These are phyloP conservation scores for Toxotes chatareus DNA, from an alignment of 2,113 vertebrate genomes.

Conservation along the genomic window DNA sequence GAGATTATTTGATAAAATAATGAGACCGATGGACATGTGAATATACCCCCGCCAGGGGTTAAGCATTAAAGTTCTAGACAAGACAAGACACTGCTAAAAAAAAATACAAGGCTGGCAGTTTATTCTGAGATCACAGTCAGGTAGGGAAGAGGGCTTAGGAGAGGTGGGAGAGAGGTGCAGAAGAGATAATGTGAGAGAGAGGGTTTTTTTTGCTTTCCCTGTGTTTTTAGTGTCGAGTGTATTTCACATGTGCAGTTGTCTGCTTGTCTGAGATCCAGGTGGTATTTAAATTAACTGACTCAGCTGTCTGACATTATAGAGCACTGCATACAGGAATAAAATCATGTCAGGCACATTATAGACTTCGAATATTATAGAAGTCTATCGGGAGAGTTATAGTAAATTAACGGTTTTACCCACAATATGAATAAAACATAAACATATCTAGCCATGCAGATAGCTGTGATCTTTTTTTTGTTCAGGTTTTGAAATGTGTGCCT, in stretches of 20 bases:
- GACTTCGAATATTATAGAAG: neutral
- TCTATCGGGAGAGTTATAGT: neutral
- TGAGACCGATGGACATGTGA: neutral
- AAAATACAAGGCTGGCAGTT: neutral
- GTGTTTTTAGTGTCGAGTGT: neutral
- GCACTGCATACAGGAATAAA: neutral
- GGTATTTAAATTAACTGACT: neutral
- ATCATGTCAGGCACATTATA: too few species aligned
- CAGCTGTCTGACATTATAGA: neutral
- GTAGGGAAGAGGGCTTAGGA: neutral
- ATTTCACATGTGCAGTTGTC: neutral
- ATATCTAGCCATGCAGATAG: too few species aligned
- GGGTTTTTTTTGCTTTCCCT: neutral
- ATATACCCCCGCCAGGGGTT: neutral
- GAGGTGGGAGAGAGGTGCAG: conserved; percentile 6
- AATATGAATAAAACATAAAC: neutral
- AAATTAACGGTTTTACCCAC: neutral
- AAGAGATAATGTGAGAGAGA: conserved; percentile 54
- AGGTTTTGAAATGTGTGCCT: too few species aligned
- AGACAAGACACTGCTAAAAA: neutral
- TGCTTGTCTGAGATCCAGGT: conserved; percentile 7
- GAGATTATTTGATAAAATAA: conserved; percentile 35
- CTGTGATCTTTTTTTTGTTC: too few species aligned
- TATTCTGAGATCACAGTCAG: conserved; percentile 40
- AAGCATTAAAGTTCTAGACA: neutral